Evolutionary conservation across 2,113 vertebrate species (phyloP), one percentile per base, ranked within the genome.

Genomic region (Spermophilus dauricus): DNA sequence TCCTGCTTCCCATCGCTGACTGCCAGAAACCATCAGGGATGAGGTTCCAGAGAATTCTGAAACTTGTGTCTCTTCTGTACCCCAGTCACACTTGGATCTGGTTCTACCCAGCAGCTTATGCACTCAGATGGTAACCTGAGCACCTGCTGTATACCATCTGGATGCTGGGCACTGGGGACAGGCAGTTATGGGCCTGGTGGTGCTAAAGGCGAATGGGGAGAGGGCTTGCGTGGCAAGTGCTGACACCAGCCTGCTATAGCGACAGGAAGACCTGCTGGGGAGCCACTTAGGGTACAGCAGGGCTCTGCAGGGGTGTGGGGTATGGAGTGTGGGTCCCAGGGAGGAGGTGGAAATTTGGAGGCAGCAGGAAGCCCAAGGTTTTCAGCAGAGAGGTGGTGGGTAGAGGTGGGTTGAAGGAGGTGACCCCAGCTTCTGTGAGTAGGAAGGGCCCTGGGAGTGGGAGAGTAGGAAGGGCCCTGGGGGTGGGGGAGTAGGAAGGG

Each of bases 101-200:
- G 58, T 48, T 39, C 73, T 39, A 48, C 8, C 39, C 26, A 63
- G 32, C 37, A 26, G 8, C 73, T 13, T 37, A 5, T 0, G 1
- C 22, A 20, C 32, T 48, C 56, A 1, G 1, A 30, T 14, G n/a
- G 56, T 58, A 8, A 18, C 51, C 16, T 63, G 12, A 82, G 53
- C 4, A 4, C 45, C 5, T 13, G 13, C 56, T 26, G 18, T 12
- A 10, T 32, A 4, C 30, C 86, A 42, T 3, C 77, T 1, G 0
- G 22, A 30, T 4, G 3, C 20, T 28, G 5, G 56, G 22, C 78
- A 5, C 4, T 2, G 39, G 77, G 26, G 39, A 32, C 14, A 26
- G 12, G 20, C 56, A 58, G 20, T 58, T 58, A 58, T 58, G 56
- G 56, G 56, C 20, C 56, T 8, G 56, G 56, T 24, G 56, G 56